Conservation (phyloP, 2,797 vertebrate species). For the Cephalopachus bancanus region DNA sequence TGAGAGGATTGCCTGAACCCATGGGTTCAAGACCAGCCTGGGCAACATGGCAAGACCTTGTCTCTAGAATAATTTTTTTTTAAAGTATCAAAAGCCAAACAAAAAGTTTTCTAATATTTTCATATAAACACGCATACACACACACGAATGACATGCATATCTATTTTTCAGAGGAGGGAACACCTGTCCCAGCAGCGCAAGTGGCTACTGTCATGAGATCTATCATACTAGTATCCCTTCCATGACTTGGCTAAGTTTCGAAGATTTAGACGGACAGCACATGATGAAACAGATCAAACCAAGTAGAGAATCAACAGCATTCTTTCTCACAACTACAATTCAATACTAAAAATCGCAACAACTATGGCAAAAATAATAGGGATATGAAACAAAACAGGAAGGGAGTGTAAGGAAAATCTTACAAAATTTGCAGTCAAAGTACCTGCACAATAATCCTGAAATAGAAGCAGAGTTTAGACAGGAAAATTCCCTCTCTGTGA, state of each 20-base stretch:
- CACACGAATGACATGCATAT: neutral
- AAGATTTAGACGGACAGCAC: slow-evolving; percentile 68
- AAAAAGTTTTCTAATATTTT: neutral
- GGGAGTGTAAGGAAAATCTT: slow-evolving; percentile 52
- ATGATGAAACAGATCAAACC: slow-evolving; percentile 69
- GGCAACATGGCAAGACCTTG: too few relatives aligned
- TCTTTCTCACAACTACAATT: slow-evolving; percentile 68
- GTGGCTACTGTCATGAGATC: slow-evolving; percentile 75
- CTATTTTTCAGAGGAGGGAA: slow-evolving; percentile 51
- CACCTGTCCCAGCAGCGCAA: slow-evolving; percentile 79
- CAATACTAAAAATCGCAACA: slow-evolving; percentile 67
- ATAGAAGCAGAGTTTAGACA: neutral
- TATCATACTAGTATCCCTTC: slow-evolving; percentile 28
- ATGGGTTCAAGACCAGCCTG: too few relatives aligned
- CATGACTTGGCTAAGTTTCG: slow-evolving; percentile 46
- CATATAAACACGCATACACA: neutral
- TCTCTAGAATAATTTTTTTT: too few relatives aligned
- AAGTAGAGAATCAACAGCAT: slow-evolving; percentile 73
- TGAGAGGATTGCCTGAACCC: too few relatives aligned
- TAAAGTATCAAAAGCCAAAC: neutral
- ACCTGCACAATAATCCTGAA: slow-evolving; percentile 48
- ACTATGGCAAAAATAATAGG: slow-evolving; percentile 71
- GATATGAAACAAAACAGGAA: slow-evolving; percentile 71
- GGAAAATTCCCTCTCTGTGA: slow-evolving; percentile 40
- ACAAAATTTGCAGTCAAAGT: slow-evolving; percentile 8